phyloP scores from a whole-genome alignment of 2,797 vertebrate genomes.

The Acanthurus tractus region DNA sequence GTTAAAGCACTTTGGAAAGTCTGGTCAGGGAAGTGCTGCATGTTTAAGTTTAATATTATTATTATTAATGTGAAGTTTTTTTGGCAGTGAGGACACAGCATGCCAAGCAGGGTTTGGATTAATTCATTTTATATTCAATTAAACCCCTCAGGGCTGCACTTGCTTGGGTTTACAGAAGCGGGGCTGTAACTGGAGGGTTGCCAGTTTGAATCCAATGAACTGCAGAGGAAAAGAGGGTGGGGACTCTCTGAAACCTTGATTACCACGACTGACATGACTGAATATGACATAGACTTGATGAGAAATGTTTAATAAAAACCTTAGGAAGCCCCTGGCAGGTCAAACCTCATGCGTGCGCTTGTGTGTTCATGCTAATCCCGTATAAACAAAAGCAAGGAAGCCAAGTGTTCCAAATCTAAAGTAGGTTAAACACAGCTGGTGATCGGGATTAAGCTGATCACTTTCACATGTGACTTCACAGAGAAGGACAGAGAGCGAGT shows the following conservation, averaged over 20 bases:
- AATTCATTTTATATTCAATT: conserved; percentile 62
- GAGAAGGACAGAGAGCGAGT: conserved; percentile 42
- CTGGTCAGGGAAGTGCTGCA: conserved; percentile 29
- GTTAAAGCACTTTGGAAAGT: conserved; percentile 33
- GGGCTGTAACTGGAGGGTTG: conserved; percentile 45
- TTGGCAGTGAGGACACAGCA: conserved; percentile 31
- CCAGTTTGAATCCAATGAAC: conserved; percentile 48
- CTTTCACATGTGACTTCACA: conserved; percentile 76
- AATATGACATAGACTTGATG: conserved; percentile 1
- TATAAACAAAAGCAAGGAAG: conserved; percentile 58
- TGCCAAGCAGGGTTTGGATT: conserved; percentile 45
- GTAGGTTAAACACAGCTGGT: conserved; percentile 81
- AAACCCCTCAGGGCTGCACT: conserved; percentile 49
- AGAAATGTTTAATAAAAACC: conserved; percentile 9
- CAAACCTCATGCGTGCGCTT: conserved; percentile 39
- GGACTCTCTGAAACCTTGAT: not conserved
- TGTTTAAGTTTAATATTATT: conserved; percentile 22
- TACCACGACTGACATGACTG: not conserved
- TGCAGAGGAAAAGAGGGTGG: conserved; percentile 4
- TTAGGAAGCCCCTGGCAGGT: conserved; percentile 19
- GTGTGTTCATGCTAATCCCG: conserved; percentile 50
- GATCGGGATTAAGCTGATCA: conserved; percentile 80
- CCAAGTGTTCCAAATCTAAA: conserved; percentile 70
- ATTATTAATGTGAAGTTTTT: conserved; percentile 11
- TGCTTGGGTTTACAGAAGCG: conserved; percentile 47